These are phyloP conservation scores for Dryas iulia DNA, from an alignment of 1,140 invertebrate species.

Conservation along the genomic window DNA sequence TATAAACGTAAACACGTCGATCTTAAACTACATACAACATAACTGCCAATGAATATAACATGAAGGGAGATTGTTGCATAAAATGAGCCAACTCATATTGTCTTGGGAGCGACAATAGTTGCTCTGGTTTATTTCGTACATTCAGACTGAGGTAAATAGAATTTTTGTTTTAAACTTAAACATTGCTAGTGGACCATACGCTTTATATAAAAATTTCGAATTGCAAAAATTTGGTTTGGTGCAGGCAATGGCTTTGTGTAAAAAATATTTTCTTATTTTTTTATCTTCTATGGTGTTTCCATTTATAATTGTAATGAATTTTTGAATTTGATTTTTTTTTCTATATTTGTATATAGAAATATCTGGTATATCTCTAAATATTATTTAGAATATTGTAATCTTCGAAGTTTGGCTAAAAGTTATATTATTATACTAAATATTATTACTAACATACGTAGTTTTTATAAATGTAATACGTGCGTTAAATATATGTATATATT, in stretches of 20 bases:
- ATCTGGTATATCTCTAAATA: too few relatives aligned
- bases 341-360: too few relatives aligned
- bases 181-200: conserved; percentile 1
- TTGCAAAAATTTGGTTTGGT: neutral
- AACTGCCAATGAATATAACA: conserved; percentile 39
- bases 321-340: too few relatives aligned
- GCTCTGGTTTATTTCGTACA: conserved; percentile 38
- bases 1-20: neutral
- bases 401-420: too few relatives aligned
- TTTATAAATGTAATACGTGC: too few relatives aligned
- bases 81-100: conserved; percentile 37
- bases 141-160: conserved; percentile 27
- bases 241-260: neutral
- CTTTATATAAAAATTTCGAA: neutral
- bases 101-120: conserved; percentile 41
- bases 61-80: conserved; percentile 40
- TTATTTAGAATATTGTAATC: too few relatives aligned
- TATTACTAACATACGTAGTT: too few relatives aligned
- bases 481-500: too few relatives aligned
- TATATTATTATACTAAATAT: too few relatives aligned
- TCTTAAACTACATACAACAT: neutral
- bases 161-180: conserved; percentile 34
- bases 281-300: too few relatives aligned
- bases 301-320: too few relatives aligned
- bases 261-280: neutral